Base-by-base conservation (phyloP, 2,888 invertebrate genomes). In the Caenorhabditis zanzibari region DNA sequence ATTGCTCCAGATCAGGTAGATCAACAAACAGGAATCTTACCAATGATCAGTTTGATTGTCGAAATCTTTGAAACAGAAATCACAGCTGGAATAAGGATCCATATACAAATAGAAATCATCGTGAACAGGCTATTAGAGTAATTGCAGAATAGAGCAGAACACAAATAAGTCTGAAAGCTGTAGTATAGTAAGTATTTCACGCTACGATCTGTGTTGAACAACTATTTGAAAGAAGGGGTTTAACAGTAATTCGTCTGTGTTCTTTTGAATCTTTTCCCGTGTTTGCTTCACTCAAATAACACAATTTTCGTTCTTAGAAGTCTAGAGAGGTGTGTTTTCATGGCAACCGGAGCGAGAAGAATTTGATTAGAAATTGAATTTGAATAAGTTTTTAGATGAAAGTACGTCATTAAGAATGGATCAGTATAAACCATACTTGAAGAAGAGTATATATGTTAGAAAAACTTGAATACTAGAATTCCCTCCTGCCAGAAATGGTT, bases 221-320 rank as follows among this genome's bases (percentile, higher is more conserved):
- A 66, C 10, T 76, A 66, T 76, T 76, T 76, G 76, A 49, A 28
- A n/a, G n/a, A n/a, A 66, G 47, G 28, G 59, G 68, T 76, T 76
- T 76, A 69, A 44, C 69, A 69, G 66, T 75, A 54, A 56, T 74
- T 74, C 24, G 54, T 26, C 56, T 56, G 66, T 66, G 58, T 66
- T 66, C 66, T 66, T 66, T 66, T 66, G 66, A 75, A 68, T 59
- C 68, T 28, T 54, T 26, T 49, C 14, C 16, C 10, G 0, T 76
- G 44, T 76, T 76, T 76, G 76, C 69, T 52, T 24, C 68, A 49
- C 59, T 22, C 56, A 56, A 56, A 66, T 26, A 75, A 58, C 12
- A 47, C 54, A 66, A 58, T 66, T 75, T 26, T 35, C 49, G 58
- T 35, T 49, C 24, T 26, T 12, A 26, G 54, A 26, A 26, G 24